Percentiles rank a stretch among this genome's conserved stretches.
phyloP scores from a whole-genome alignment of 2,888 invertebrate species.

The Eilema depressum region DNA sequence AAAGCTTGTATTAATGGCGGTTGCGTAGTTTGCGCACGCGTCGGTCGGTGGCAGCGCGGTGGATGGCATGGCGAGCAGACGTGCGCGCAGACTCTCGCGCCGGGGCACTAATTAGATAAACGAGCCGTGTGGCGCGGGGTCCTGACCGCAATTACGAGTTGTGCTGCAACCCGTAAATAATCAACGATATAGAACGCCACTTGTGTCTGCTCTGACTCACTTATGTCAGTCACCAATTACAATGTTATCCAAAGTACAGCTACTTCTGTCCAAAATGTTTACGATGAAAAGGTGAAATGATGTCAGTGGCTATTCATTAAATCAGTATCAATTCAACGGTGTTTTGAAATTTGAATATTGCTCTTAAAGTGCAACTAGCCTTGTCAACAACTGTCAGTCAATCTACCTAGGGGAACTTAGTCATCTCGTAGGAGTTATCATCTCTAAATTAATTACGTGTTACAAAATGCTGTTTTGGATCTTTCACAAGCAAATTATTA shows the following conservation, averaged over 20 bases:
- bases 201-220: slow-evolving; percentile 70
- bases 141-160: slow-evolving; percentile 83
- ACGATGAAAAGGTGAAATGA: neutral
- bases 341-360: neutral
- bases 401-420: no score
- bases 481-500: no score
- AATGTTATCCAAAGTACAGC: slow-evolving; percentile 32
- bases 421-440: no score
- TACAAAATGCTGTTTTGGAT: no score
- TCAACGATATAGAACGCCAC: slow-evolving; percentile 80
- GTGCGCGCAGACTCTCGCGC: slow-evolving; percentile 62
- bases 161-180: slow-evolving; percentile 80
- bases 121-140: slow-evolving; percentile 83
- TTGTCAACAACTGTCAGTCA: neutral
- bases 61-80: slow-evolving; percentile 51
- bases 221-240: slow-evolving; percentile 63
- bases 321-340: neutral
- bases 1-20: slow-evolving; percentile 35
- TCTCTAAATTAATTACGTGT: no score
- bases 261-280: slow-evolving; percentile 8
- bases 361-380: neutral
- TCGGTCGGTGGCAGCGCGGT: slow-evolving; percentile 33
- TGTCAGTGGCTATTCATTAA: neutral
- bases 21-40: slow-evolving; percentile 48
- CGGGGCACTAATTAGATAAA: slow-evolving; percentile 84